Base-by-base conservation (phyloP, 1,140 invertebrate genomes). In the Drosophila trapezifrons region DNA sequence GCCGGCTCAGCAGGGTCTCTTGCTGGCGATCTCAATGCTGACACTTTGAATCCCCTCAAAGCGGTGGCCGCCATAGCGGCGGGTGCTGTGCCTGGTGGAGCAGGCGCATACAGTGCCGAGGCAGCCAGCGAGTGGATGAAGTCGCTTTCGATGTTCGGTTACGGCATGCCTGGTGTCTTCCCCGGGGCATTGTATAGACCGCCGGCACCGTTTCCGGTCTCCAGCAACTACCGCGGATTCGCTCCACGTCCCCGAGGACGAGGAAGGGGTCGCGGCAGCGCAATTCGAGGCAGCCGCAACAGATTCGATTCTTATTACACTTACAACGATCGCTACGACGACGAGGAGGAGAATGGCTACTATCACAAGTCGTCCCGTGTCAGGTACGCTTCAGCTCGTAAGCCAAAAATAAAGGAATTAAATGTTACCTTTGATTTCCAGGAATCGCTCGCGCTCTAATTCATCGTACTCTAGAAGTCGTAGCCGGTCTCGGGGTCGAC, bases 401-500 rank as follows among this genome's bases (percentile, higher is more conserved):
- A 1, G 18, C 17, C 22, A 0, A n/a, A 40, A 4, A 7, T 2
- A 6, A 15, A 7, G 7, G 15, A 8, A 8, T 12, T 25, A 12
- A 29, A 13, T 20, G 10, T 17, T 5, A 0, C 0, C 25, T 7
- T 27, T n/a, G 4, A 18, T 13, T n/a, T 76, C 83, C 90, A 56
- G 93, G 92, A 66, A 80, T 93, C 40, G 93, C 82, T 69, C 80
- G 74, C 92, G 32, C 76, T 91, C 90, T 4, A 73, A 62, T 18
- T 89, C 89, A 1, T 78, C 79, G 0, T 81, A 91, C 54, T 91
- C 90, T 0, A 76, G 90, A 8, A 93, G 92, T 72, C 93, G 93
- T 3, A 93, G 92, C 20, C 91, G 91, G 15, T 93, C 92, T 7
- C 80, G 92, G 8, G 93, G 92, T 32, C 89, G 75, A 8, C 75